Evolutionary conservation across 2,888 invertebrate species (phyloP).

Genomic region (Lordiphosa fenestrarum): DNA sequence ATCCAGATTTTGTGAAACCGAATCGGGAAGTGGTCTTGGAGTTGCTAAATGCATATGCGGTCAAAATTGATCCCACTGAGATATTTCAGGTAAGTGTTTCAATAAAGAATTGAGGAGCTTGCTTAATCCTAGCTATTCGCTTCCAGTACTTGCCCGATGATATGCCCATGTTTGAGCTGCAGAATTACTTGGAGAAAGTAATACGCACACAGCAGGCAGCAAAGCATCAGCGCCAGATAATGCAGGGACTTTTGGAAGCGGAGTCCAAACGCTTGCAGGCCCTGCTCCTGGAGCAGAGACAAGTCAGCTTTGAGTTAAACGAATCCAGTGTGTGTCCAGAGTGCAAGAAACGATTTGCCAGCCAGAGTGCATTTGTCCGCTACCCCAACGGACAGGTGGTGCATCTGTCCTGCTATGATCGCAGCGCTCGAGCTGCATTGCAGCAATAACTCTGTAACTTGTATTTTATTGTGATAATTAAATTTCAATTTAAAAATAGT

Average conservation of each 20-base stretch:
- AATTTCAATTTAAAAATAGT: not conserved
- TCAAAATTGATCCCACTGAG: conserved; percentile 90
- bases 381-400: conserved; percentile 95
- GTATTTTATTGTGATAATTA: conserved; percentile 9
- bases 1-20: conserved; percentile 85
- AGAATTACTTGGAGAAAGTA: conserved; percentile 89
- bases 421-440: conserved; percentile 35
- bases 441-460: conserved; percentile 31
- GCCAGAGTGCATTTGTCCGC: conserved; percentile 95
- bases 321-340: conserved; percentile 94
- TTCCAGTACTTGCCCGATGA: conserved; percentile 88
- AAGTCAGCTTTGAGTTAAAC: conserved; percentile 88
- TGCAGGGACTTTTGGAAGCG: conserved; percentile 91
- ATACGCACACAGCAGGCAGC: conserved; percentile 87
- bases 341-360: conserved; percentile 95
- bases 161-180: conserved; percentile 88
- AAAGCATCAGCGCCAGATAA: conserved; percentile 87
- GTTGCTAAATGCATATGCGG: conserved; percentile 91
- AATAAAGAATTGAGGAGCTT: not conserved
- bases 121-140: not conserved
- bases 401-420: conserved; percentile 92
- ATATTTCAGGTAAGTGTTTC: conserved; percentile 80
- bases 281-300: conserved; percentile 89
- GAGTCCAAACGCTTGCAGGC: conserved; percentile 92
- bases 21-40: conserved; percentile 90